Evolutionary conservation across 2,888 invertebrate genomes (phyloP).

Genomic region (Blastobasis lacticolella): DNA sequence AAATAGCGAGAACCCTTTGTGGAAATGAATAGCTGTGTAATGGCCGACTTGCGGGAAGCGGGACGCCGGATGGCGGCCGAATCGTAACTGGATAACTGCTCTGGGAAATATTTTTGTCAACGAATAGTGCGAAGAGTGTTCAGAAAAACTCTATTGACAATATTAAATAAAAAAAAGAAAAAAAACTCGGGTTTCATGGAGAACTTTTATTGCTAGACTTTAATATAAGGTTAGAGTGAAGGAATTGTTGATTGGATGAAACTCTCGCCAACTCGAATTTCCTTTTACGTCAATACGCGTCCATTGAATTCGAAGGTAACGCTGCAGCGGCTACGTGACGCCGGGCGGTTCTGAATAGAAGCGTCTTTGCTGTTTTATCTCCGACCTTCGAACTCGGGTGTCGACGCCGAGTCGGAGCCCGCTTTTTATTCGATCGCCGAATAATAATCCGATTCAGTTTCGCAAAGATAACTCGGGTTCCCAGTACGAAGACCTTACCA

Average conservation of each 20-base stretch:
- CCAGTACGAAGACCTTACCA: constrained; percentile 15
- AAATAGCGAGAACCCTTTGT: too few species aligned
- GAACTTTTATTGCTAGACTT: too few species aligned
- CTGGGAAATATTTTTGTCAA: too few species aligned
- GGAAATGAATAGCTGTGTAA: too few species aligned
- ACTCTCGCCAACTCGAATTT: background rate
- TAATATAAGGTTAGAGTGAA: too few species aligned
- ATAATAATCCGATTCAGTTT: constrained; percentile 25
- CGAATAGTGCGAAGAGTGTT: too few species aligned
- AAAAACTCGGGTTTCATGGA: too few species aligned
- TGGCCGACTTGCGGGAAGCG: too few species aligned
- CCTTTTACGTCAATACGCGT: constrained; percentile 4
- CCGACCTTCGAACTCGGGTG: constrained; percentile 13
- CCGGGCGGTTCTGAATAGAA: constrained; percentile 2
- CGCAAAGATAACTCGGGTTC: background rate
- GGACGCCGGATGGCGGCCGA: too few species aligned
- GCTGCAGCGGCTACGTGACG: constrained; percentile 26
- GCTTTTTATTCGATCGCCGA: constrained; percentile 33
- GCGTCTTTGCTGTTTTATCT: constrained; percentile 26
- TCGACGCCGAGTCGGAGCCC: constrained; percentile 11
- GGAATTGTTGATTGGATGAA: background rate
- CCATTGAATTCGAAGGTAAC: constrained; percentile 23
- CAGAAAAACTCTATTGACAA: too few species aligned
- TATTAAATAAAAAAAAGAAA: too few species aligned
- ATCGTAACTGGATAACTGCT: too few species aligned